Evolutionary conservation across 2,888 invertebrate genomes (phyloP), one percentile per base, ranked within the genome.

Genomic region (Pollenia amentaria): DNA sequence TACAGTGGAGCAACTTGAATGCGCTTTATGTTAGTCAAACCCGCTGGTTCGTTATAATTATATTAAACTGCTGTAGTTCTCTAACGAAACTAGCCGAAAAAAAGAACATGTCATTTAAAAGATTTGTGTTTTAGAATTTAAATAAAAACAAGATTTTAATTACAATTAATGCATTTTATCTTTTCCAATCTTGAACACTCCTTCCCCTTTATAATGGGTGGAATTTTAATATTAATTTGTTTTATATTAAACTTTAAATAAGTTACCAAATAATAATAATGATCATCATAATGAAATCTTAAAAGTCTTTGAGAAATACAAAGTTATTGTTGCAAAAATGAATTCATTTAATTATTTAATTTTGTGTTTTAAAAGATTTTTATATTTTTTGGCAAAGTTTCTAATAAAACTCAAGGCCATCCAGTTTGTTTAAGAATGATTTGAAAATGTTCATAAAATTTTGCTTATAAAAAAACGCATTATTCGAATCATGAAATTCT

Each of bases 391-490:
- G 9, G 62, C 12, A 48, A 57, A 44, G 62, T 62, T 75, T 55
- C 42, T 60, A 57, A 64, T 73, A 46, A 70, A 40, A 76, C 62
- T 76, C 65, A 76, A 76, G 82, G 82, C 62, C 76, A 70, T 46
- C 70, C 16, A 51, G 76, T 70, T 29, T 70, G 62, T 16, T 76
- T 76, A 51, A 70, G 82, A 82, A 82, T 72, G 53, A 53, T 44
- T 48, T n/a, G 14, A 53, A 53, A 65, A 81, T 44, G 46, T 62
- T 48, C n/a, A 70, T 16, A 53, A 53, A 40, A 40, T 7, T 10
- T 51, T 6, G 16, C 16, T 40, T 62, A 46, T 38, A 29, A 18
- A 62, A 79, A 48, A 64, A n/a, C 18, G 57, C 57, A 73, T 42
- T 73, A 67, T 75, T 60, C 14, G 55, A 72, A 46, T 21, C 48